These are phyloP conservation scores for Drosophila mimetica DNA, from an alignment of 2,888 invertebrate genomes.

Conservation along the genomic window DNA sequence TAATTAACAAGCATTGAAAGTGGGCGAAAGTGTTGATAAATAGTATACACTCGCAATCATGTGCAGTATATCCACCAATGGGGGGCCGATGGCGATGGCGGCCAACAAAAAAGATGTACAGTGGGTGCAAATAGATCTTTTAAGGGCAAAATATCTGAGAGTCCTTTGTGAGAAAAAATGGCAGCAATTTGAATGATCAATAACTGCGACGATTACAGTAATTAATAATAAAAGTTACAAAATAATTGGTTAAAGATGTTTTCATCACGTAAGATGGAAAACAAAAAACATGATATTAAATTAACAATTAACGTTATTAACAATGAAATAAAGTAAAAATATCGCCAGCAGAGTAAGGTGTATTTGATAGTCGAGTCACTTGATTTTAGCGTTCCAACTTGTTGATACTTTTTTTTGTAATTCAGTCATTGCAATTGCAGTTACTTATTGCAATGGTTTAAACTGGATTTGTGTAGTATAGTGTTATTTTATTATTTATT, in stretches of 20 bases:
- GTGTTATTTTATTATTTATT: no score
- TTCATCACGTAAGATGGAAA: no score
- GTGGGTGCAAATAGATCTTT: conserved; percentile 17
- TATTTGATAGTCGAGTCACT: no score
- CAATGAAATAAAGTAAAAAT: no score
- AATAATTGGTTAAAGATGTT: background rate
- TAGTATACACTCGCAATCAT: conserved; percentile 8
- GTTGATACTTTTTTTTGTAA: no score
- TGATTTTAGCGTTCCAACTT: no score
- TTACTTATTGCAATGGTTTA: no score
- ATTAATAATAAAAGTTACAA: background rate
- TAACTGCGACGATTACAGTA: background rate
- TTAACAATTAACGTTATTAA: no score
- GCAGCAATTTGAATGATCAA: background rate
- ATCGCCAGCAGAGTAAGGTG: no score
- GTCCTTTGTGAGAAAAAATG: background rate
- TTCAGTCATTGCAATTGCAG: no score
- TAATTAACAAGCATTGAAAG: conserved; percentile 59
- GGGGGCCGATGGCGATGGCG: conserved; percentile 14
- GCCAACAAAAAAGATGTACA: conserved; percentile 12
- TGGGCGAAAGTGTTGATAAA: conserved; percentile 51
- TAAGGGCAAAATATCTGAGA: background rate
- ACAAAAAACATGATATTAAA: no score
- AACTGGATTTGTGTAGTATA: no score
- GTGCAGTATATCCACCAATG: conserved; percentile 12